Percentiles rank a stretch among this genome's conserved stretches.
Conservation (phyloP, 2,888 invertebrate genomes). For the Morinoia aosen region DNA sequence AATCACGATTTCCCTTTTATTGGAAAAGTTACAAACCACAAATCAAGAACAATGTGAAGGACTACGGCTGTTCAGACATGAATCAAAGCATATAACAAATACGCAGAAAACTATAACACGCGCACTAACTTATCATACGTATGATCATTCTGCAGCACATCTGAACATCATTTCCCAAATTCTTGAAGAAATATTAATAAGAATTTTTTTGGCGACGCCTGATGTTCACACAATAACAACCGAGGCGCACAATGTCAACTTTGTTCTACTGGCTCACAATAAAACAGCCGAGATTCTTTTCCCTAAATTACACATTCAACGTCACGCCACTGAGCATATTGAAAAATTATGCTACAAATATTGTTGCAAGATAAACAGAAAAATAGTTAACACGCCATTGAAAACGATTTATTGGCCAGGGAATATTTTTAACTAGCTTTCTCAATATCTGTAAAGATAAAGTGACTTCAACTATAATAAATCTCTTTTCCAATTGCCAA, state of each 20-base stretch:
- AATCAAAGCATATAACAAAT: neutral
- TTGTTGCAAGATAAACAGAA: neutral
- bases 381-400: neutral
- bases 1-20: conserved; percentile 34
- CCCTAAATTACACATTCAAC: neutral
- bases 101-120: neutral
- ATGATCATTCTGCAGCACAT: neutral
- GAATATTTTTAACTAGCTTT: neutral
- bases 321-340: neutral
- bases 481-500: neutral
- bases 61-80: neutral
- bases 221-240: neutral
- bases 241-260: neutral
- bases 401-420: neutral
- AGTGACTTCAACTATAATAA: neutral
- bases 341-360: neutral
- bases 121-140: neutral
- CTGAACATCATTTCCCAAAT: neutral
- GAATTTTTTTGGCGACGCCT: neutral
- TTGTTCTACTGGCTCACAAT: neutral
- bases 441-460: neutral
- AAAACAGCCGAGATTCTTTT: neutral
- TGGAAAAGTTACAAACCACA: conserved; percentile 52
- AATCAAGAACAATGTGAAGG: conserved; percentile 45
- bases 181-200: neutral